Evolutionary conservation across 2,797 vertebrate species (phyloP).

Genomic region (Siniperca undulata): DNA sequence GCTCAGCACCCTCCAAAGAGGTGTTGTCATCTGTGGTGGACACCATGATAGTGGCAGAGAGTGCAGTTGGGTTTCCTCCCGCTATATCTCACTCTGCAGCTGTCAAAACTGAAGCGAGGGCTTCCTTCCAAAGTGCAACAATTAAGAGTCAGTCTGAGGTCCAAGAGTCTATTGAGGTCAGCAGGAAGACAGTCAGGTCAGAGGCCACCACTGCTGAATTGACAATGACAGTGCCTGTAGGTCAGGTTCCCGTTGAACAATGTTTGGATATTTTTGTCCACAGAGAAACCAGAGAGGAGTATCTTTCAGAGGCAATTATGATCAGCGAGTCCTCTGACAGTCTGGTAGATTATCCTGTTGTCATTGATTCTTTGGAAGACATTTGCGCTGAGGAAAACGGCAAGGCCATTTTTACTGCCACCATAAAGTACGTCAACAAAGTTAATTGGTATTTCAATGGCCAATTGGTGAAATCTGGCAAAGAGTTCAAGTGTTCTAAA

Average conservation of each 20-base stretch:
- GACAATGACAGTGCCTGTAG: slow-evolving; percentile 40
- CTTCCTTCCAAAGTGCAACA: slow-evolving; percentile 66
- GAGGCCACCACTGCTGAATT: slow-evolving; percentile 64
- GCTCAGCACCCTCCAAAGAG: slow-evolving; percentile 61
- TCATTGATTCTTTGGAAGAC: slow-evolving; percentile 82
- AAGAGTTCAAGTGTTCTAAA: slow-evolving; percentile 94
- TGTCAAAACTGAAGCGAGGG: slow-evolving; percentile 70
- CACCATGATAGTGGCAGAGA: slow-evolving; percentile 73
- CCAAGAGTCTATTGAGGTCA: slow-evolving; percentile 68
- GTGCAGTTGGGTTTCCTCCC: slow-evolving; percentile 55
- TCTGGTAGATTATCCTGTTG: slow-evolving; percentile 68
- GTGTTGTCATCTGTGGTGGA: slow-evolving; percentile 75
- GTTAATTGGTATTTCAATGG: slow-evolving; percentile 92
- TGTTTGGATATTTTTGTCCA: slow-evolving; percentile 63
- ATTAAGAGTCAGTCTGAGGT: slow-evolving; percentile 63
- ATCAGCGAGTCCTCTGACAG: slow-evolving; percentile 68
- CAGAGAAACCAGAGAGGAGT: slow-evolving; percentile 79
- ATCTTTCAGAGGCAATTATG: slow-evolving; percentile 72
- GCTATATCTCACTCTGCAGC: slow-evolving; percentile 67
- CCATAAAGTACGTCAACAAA: slow-evolving; percentile 83
- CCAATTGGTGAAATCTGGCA: slow-evolving; percentile 87
- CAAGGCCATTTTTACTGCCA: slow-evolving; percentile 78
- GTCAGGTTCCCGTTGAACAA: slow-evolving; percentile 59
- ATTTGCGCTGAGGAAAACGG: slow-evolving; percentile 83
- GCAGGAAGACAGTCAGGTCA: slow-evolving; percentile 63